Evolutionary conservation across 1,140 invertebrate genomes (phyloP).

Genomic region (Antheraea mylitta): DNA sequence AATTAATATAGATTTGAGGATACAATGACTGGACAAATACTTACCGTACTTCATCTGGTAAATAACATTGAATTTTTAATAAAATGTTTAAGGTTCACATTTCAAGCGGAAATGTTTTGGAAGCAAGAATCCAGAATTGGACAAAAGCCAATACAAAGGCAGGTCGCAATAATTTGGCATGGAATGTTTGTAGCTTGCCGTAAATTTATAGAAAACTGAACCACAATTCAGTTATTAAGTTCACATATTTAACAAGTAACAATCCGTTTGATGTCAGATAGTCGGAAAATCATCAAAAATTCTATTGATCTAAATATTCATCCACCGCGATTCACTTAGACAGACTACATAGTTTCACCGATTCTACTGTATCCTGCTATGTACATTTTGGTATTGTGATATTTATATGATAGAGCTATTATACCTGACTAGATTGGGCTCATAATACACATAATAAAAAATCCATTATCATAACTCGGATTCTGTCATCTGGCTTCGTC

Average conservation of each 20-base stretch:
- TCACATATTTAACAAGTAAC: not conserved
- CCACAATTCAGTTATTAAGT: not conserved
- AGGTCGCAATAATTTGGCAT: not conserved
- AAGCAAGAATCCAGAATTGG: not conserved
- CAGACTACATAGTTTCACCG: no score
- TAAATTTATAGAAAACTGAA: not conserved
- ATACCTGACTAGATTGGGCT: no score
- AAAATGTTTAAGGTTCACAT: not conserved
- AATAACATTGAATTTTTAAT: not conserved
- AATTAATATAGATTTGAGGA: not conserved
- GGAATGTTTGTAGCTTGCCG: not conserved
- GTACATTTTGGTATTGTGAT: no score
- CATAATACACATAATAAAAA: no score
- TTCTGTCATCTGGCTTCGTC: no score
- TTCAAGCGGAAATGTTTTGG: not conserved
- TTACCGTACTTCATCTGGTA: not conserved
- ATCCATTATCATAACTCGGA: no score
- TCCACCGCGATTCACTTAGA: not conserved
- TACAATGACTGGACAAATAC: not conserved
- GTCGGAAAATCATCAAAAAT: no score
- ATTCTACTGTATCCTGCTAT: no score
- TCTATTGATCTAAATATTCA: not conserved
- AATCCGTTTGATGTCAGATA: not conserved
- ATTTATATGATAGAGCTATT: no score
- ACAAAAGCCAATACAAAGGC: not conserved